A percentile compares a stretch with the other conserved stretches of the same genome.
phyloP scores from a whole-genome alignment of 2,797 vertebrate species.

The Arrhamphus sclerolepis region DNA sequence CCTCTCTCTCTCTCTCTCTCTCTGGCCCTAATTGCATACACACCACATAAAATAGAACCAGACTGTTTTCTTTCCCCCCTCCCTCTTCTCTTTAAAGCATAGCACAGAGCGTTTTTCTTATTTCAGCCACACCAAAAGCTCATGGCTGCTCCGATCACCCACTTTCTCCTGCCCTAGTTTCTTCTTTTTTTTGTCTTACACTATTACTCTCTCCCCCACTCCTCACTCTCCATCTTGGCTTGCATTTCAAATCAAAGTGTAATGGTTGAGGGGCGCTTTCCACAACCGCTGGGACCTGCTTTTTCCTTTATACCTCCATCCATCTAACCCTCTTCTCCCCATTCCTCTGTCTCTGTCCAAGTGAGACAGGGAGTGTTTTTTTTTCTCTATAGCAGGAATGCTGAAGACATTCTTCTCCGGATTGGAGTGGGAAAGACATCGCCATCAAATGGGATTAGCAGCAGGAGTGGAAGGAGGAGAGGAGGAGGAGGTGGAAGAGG shows the following conservation, averaged over 20 bases:
- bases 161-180: conserved; percentile 58
- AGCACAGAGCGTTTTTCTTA: conserved; percentile 68
- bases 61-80: conserved; percentile 77
- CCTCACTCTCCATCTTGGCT: conserved; percentile 29
- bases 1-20: conserved; percentile 21
- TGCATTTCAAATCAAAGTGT: conserved; percentile 55
- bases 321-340: conserved; percentile 32
- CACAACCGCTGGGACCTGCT: conserved; percentile 37
- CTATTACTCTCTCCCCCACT: conserved; percentile 14
- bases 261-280: conserved; percentile 31
- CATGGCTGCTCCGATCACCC: conserved; percentile 44
- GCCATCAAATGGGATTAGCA: conserved; percentile 83
- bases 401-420: conserved; percentile 76
- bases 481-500: conserved; percentile 25
- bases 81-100: conserved; percentile 47
- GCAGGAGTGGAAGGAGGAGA: conserved; percentile 61
- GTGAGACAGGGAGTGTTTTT: conserved; percentile 31
- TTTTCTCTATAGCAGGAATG: conserved; percentile 69
- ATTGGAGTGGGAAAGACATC: conserved; percentile 76
- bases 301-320: conserved; percentile 49
- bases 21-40: conserved; percentile 78
- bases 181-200: conserved; percentile 29
- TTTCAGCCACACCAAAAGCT: conserved; percentile 60
- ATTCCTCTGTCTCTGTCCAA: conserved; percentile 30
- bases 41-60: conserved; percentile 83